Evolutionary conservation across 2,797 vertebrate species (phyloP).

Genomic region (Malacoctenus gilli): DNA sequence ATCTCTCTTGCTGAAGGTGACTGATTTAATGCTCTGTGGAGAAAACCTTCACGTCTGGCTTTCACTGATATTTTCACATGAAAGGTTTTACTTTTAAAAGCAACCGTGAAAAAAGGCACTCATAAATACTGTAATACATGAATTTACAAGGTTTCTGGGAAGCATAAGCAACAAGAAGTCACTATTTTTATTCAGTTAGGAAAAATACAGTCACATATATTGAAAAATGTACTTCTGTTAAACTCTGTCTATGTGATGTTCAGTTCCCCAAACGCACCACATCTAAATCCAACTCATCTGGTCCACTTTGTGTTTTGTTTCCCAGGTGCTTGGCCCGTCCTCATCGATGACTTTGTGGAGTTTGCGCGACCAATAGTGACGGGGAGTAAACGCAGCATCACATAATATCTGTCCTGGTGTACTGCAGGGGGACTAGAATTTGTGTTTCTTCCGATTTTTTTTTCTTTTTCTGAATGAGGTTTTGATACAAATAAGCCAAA

Average conservation of each 20-base stretch:
- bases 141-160: too few relatives aligned
- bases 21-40: too few relatives aligned
- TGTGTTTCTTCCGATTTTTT: constrained; percentile 55
- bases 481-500: constrained; percentile 74
- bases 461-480: constrained; percentile 58
- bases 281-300: constrained; percentile 5
- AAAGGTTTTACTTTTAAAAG: too few relatives aligned
- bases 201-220: not conserved
- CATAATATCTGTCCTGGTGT: constrained; percentile 78
- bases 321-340: constrained; percentile 95
- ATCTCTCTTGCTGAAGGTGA: too few relatives aligned
- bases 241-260: not conserved
- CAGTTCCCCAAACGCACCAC: not conserved
- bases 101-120: too few relatives aligned
- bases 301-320: not conserved
- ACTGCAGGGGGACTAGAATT: constrained; percentile 37
- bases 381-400: constrained; percentile 85
- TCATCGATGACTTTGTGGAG: constrained; percentile 97
- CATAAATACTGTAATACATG: too few relatives aligned
- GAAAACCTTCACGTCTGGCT: too few relatives aligned
- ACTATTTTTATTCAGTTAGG: too few relatives aligned
- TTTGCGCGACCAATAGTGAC: constrained; percentile 92
- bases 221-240: not conserved
- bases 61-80: too few relatives aligned
- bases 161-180: too few relatives aligned